Base-by-base conservation (phyloP, 2,888 invertebrate genomes). In the Nomada flava region DNA sequence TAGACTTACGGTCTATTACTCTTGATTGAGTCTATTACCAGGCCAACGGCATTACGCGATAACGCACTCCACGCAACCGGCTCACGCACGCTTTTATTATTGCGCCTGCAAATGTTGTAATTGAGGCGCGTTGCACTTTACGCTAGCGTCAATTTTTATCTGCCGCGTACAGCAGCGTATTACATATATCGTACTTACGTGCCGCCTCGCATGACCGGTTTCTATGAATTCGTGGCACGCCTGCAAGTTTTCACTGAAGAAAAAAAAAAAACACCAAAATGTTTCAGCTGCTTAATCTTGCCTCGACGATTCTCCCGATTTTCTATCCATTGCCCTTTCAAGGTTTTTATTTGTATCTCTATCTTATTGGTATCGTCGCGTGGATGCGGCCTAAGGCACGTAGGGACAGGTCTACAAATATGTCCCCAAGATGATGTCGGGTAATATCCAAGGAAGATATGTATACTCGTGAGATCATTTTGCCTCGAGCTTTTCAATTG, bases 1-100 rank as follows among this genome's bases (percentile, higher is more conserved):
- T 88, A 79, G 86, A 86, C 90, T 84, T 67, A 82, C 87, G 85
- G 82, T 90, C 87, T 90, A 91, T 91, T 91, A 91, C 90, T 90
- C 86, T 90, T 86, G 90, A 91, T 91, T 90, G 90, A 90, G 87
- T 87, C 87, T 86, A 90, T 90, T 90, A 87, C 85, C 88, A 75
- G 87, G 80, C 86, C 88, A 88, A 86, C 86, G 89, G 85, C 90
- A 89, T 89, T 88, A 84, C 69, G 76, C 80, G 88, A 88, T 90
- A 89, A 90, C 88, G 87, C 85, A 82, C 88, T 82, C 69, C 77
- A 55, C 65, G 79, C 73, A 62, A 72, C 47, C 50, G 42, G 44
- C 70, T 64, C 71, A 53, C 70, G 57, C 62, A n/a, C 67, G 63
- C 59, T 57, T 59, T 63, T 36, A 68, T 76, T 73, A 36, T 73